Evolutionary conservation across 2,113 vertebrate species (phyloP).

Genomic region (Monarcha castaneiventris): DNA sequence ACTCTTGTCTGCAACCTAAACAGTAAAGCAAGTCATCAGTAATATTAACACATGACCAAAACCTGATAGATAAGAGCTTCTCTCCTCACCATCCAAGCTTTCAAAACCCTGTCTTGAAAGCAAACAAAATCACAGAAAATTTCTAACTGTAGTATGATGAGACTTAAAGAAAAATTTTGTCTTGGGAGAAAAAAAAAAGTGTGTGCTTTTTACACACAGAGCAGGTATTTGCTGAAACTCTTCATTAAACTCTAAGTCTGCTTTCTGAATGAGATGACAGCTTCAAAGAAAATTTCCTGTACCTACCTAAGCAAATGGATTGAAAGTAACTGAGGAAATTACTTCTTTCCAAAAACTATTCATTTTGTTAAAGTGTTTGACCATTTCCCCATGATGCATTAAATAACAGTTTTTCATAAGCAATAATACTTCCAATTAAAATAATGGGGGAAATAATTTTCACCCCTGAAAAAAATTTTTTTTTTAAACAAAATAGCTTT

Average conservation of each 20-base stretch:
- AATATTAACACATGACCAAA: background rate
- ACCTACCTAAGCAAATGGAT: background rate
- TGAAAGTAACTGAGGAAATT: background rate
- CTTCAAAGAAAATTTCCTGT: background rate
- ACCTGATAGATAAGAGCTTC: background rate
- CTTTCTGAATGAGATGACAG: background rate
- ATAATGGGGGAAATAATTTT: background rate
- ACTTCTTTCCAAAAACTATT: background rate
- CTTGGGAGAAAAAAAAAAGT: background rate
- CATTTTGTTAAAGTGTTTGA: background rate
- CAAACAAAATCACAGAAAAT: background rate
- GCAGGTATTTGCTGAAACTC: background rate
- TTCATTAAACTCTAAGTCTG: background rate
- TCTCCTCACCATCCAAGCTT: background rate
- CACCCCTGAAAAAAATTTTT: accelerated
- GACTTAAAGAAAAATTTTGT: background rate
- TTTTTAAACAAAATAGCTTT: background rate
- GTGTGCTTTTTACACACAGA: background rate
- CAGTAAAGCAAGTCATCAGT: background rate
- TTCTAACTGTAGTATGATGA: background rate
- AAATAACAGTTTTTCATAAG: background rate
- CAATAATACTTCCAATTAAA: background rate
- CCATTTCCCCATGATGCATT: background rate
- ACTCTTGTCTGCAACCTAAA: background rate
- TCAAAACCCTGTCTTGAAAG: background rate